A percentile compares a stretch with the other conserved stretches of the same genome.
These are phyloP conservation scores for Epizoanthus ramosus DNA, from an alignment of 92 coral and sea anemone genomes.

Conservation along the genomic window DNA sequence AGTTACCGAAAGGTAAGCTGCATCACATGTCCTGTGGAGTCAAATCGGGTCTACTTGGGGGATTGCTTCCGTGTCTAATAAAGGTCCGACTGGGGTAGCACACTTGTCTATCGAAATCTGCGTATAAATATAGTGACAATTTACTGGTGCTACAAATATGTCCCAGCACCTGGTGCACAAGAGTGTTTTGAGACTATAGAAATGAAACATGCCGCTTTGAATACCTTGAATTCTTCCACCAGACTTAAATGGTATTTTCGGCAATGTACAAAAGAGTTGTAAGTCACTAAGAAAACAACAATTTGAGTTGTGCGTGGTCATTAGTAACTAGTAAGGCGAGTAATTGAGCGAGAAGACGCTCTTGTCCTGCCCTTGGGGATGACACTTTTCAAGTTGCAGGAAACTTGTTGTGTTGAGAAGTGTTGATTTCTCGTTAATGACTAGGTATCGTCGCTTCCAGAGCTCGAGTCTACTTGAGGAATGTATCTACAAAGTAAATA, in stretches of 20 bases:
- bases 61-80: not conserved
- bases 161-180: not conserved
- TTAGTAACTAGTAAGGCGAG: not conserved
- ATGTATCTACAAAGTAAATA: constrained; percentile 15
- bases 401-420: not conserved
- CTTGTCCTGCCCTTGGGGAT: not conserved
- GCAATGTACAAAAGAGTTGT: constrained; percentile 63
- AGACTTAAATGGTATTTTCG: constrained; percentile 62
- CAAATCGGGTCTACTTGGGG: not conserved
- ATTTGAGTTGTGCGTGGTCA: not conserved
- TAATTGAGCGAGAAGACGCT: not conserved
- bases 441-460: not conserved
- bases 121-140: not conserved
- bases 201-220: constrained; percentile 72
- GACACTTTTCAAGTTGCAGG: not conserved
- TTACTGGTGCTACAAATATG: not conserved
- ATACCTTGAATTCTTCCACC: constrained; percentile 72
- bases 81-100: constrained; percentile 1
- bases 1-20: not conserved
- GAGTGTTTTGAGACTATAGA: constrained; percentile 23
- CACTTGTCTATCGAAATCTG: not conserved
- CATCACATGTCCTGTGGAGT: constrained; percentile 5
- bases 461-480: constrained; percentile 15
- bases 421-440: not conserved
- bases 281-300: constrained; percentile 55